Evolutionary conservation across 2,113 vertebrate genomes (phyloP).

Genomic region (Gambusia affinis): DNA sequence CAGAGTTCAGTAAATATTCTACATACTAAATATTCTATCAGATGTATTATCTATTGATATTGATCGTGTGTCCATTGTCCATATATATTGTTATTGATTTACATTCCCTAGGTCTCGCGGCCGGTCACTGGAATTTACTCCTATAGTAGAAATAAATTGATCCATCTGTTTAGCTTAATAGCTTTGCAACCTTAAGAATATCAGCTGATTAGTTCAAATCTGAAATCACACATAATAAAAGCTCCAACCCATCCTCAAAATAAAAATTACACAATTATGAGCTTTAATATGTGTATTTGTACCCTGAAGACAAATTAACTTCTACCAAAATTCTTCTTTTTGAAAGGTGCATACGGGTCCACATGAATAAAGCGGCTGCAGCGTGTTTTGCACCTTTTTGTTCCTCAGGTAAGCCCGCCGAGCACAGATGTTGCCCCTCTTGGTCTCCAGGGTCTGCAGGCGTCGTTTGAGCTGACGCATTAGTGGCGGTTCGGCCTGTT

Average conservation of each 20-base stretch:
- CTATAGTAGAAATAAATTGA: too few relatives aligned
- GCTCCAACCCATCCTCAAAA: not conserved
- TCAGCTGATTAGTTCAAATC: too few relatives aligned
- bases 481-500: constrained; percentile 49
- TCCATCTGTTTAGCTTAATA: too few relatives aligned
- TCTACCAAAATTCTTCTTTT: not conserved
- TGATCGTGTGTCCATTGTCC: too few relatives aligned
- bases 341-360: not conserved
- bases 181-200: too few relatives aligned
- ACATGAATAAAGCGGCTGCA: not conserved
- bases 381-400: constrained; percentile 83
- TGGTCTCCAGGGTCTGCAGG: constrained; percentile 85
- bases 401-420: constrained; percentile 89
- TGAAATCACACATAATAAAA: too few relatives aligned
- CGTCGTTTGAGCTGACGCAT: constrained; percentile 77
- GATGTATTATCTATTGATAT: too few relatives aligned
- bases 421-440: constrained; percentile 87
- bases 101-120: not conserved
- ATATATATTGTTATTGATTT: too few relatives aligned
- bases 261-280: too few relatives aligned
- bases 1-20: too few relatives aligned
- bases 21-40: too few relatives aligned
- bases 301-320: not conserved
- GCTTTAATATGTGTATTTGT: not conserved
- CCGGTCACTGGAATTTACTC: too few relatives aligned